Conservation (phyloP, 2,797 vertebrate species). For the Discoglossus pictus region DNA sequence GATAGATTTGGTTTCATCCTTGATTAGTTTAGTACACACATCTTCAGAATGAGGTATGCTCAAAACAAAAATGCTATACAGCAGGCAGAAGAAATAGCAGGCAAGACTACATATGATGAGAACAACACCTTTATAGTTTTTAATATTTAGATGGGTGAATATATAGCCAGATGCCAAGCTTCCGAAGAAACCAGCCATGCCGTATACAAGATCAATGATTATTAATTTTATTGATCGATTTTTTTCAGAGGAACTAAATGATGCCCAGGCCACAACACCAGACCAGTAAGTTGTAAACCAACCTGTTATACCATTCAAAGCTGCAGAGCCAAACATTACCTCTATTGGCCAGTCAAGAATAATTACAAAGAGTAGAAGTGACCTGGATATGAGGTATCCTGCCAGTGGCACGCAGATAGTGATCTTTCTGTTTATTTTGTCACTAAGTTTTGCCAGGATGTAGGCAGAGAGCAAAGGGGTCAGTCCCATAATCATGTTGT, state of each 20-base stretch:
- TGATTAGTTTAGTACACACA: not conserved
- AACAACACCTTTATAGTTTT: conserved; percentile 71
- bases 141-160: conserved; percentile 70
- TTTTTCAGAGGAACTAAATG: conserved; percentile 70
- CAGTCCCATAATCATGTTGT: conserved; percentile 78
- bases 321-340: conserved; percentile 79
- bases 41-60: conserved; percentile 60
- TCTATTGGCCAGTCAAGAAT: conserved; percentile 73
- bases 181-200: conserved; percentile 81
- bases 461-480: conserved; percentile 81
- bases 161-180: conserved; percentile 88
- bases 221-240: conserved; percentile 80
- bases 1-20: too few relatives aligned
- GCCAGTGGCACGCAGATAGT: conserved; percentile 77
- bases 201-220: conserved; percentile 81
- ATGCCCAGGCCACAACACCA: conserved; percentile 82
- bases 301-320: conserved; percentile 78
- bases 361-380: conserved; percentile 77
- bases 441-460: conserved; percentile 77
- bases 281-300: conserved; percentile 85
- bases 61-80: conserved; percentile 75
- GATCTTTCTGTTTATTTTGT: conserved; percentile 78
- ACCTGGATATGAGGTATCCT: conserved; percentile 82
- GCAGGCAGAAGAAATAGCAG: conserved; percentile 74
- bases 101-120: conserved; percentile 73